These are phyloP conservation scores for Meteorus sp. DNA, from an alignment of 1,140 invertebrate genomes.

Conservation along the genomic window DNA sequence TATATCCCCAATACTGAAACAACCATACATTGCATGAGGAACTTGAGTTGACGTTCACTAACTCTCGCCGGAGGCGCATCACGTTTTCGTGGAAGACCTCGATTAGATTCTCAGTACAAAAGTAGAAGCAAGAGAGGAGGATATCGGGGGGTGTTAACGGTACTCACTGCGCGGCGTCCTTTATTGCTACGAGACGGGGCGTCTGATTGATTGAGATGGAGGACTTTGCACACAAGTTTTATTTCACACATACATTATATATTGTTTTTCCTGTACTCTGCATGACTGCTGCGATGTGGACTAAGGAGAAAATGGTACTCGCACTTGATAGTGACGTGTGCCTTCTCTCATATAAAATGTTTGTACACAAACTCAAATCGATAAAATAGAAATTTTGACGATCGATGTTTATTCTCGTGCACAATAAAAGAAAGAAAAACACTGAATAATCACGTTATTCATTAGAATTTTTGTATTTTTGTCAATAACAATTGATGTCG, in stretches of 20 bases:
- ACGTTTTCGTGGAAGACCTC: constrained; percentile 26
- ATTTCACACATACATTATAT: too few relatives aligned
- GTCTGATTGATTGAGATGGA: constrained; percentile 27
- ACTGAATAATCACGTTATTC: too few relatives aligned
- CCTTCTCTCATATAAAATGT: too few relatives aligned
- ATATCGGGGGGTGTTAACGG: background rate
- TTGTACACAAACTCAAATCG: too few relatives aligned
- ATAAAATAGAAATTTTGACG: constrained; percentile 23
- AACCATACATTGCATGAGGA: background rate
- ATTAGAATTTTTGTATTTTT: background rate
- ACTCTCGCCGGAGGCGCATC: constrained; percentile 22
- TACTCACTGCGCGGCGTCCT: constrained; percentile 21
- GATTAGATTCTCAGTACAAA: constrained; percentile 23
- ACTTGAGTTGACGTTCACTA: constrained; percentile 21
- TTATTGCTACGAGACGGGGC: constrained; percentile 21
- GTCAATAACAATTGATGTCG: too few relatives aligned
- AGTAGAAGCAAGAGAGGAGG: background rate
- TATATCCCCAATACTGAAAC: too few relatives aligned
- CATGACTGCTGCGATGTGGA: too few relatives aligned
- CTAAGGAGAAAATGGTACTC: constrained; percentile 20
- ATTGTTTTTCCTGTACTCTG: too few relatives aligned
- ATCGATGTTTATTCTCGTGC: too few relatives aligned
- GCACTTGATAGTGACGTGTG: constrained; percentile 17
- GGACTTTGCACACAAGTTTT: constrained; percentile 11
- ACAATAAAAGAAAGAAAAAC: too few relatives aligned